phyloP scores from a whole-genome alignment of 2,797 vertebrate species.

The Australoheros facetus region DNA sequence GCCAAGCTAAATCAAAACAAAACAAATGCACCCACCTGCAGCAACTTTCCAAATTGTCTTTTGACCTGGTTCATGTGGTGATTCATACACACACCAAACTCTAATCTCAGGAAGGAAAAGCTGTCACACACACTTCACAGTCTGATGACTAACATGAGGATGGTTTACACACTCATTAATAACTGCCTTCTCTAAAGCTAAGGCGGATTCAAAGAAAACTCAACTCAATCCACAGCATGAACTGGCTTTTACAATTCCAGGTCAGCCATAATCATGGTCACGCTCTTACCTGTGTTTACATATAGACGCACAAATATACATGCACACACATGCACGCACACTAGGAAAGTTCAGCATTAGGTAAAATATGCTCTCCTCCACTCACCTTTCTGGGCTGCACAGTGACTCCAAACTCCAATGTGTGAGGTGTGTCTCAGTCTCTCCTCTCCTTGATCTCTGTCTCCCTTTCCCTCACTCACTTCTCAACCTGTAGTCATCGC shows the following conservation, averaged over 20 bases:
- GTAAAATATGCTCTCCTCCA: constrained; percentile 58
- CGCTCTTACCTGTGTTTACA: constrained; percentile 41
- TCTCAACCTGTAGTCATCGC: constrained; percentile 79
- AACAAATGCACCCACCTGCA: constrained; percentile 23
- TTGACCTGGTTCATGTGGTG: constrained; percentile 26
- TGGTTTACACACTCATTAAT: constrained; percentile 54
- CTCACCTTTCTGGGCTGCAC: constrained; percentile 72
- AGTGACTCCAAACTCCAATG: constrained; percentile 76
- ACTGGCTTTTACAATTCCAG: constrained; percentile 43
- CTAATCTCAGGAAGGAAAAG: constrained; percentile 59
- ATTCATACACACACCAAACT: constrained; percentile 57
- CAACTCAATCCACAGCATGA: constrained; percentile 29
- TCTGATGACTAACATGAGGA: constrained; percentile 47
- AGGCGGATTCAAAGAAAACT: constrained; percentile 39
- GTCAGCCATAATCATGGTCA: constrained; percentile 27
- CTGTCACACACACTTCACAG: constrained; percentile 53
- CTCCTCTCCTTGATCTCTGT: constrained; percentile 66
- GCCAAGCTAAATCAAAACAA: constrained; percentile 28
- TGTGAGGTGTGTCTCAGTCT: constrained; percentile 66
- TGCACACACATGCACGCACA: constrained; percentile 42
- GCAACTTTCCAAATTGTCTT: constrained; percentile 26
- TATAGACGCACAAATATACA: constrained; percentile 25
- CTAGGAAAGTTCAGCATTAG: constrained; percentile 34
- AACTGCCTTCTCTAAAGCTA: constrained; percentile 47
- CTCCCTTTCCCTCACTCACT: constrained; percentile 73